Conservation (phyloP, 2,888 invertebrate genomes). For the Seira sanloemensis region DNA sequence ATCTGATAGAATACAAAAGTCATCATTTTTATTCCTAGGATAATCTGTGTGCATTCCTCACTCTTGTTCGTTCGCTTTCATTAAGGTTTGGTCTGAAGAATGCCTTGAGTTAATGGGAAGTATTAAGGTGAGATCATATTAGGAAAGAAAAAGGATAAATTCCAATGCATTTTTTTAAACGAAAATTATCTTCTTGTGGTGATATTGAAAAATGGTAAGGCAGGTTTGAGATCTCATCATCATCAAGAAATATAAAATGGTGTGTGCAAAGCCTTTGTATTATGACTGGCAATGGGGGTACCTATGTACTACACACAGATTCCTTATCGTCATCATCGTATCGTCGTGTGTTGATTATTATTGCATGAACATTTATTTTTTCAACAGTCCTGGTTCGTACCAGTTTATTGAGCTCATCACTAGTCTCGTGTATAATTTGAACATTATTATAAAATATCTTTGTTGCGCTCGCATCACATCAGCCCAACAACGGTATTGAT, state of each 20-base stretch:
- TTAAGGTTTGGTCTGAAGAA: conserved; percentile 8
- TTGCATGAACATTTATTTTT: not conserved
- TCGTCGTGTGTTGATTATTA: conserved; percentile 42
- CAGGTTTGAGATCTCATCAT: conserved; percentile 63
- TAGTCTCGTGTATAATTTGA: not conserved
- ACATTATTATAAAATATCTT: not conserved
- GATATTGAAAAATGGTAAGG: conserved; percentile 70
- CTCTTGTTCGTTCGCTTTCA: conserved; percentile 20
- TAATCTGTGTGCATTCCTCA: not conserved
- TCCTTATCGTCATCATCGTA: conserved; percentile 25
- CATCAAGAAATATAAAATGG: not conserved
- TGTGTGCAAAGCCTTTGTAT: not conserved
- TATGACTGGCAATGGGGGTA: not conserved
- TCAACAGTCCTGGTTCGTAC: not conserved
- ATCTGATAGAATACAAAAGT: conserved; percentile 27
- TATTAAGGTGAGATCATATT: conserved; percentile 34
- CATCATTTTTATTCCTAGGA: not conserved
- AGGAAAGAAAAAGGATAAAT: conserved; percentile 39
- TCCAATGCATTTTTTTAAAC: conserved; percentile 56
- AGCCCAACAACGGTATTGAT: conserved; percentile 36
- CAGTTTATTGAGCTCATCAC: not conserved
- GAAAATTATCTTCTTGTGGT: conserved; percentile 58
- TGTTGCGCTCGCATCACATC: too few species aligned
- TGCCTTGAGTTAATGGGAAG: not conserved
- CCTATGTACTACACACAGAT: too few species aligned